Conservation (phyloP, 2,888 invertebrate genomes). For the Tortricodes alternella region DNA sequence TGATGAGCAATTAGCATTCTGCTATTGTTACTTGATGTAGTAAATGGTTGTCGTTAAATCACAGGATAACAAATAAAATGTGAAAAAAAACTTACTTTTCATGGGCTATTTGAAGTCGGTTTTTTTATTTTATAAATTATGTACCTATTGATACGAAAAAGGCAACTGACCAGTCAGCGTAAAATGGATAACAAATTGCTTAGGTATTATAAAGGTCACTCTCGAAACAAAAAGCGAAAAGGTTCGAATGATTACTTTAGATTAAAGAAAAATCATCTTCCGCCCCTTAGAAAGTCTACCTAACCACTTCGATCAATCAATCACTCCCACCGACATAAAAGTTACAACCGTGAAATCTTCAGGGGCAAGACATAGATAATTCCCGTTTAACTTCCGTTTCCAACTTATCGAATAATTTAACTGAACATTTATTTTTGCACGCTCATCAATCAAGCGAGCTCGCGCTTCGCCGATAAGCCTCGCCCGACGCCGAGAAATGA, state of each 20-base stretch:
- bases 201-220: no score
- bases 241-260: conserved; percentile 4
- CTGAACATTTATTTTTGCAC: conserved; percentile 84
- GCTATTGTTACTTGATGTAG: no score
- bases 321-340: conserved; percentile 72
- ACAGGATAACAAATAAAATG: no score
- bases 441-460: conserved; percentile 83
- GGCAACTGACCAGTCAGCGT: no score
- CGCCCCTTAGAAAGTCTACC: conserved; percentile 31
- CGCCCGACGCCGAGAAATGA: conserved; percentile 84
- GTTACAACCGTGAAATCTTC: conserved; percentile 78
- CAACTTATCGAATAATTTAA: conserved; percentile 85
- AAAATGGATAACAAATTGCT: no score
- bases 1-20: no score
- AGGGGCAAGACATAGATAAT: conserved; percentile 83
- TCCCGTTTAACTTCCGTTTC: conserved; percentile 84
- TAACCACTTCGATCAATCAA: conserved; percentile 66
- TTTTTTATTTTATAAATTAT: no score
- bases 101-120: no score
- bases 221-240: background rate
- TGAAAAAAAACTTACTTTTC: no score
- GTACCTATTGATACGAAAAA: no score
- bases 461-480: conserved; percentile 79
- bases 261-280: conserved; percentile 38
- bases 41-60: no score